Conservation (phyloP, 1,140 invertebrate species). For the Melanaphis sacchari region DNA sequence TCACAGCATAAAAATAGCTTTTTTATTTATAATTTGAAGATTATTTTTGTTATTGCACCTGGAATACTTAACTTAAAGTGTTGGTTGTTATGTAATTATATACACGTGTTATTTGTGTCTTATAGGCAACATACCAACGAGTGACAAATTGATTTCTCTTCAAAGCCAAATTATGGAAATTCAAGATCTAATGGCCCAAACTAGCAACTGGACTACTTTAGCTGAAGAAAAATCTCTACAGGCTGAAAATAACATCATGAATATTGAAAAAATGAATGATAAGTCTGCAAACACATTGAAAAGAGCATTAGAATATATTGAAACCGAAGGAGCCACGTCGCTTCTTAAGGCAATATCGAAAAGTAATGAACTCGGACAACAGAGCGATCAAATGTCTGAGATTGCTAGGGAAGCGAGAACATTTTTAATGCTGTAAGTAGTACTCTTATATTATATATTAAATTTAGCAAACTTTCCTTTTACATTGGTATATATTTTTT, state of each 20-base stretch:
- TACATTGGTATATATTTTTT: neutral
- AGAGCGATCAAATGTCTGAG: slow-evolving; percentile 88
- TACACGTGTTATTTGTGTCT: neutral
- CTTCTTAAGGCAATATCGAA: slow-evolving; percentile 80
- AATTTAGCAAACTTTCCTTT: neutral
- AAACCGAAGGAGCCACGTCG: slow-evolving; percentile 80
- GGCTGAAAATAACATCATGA: slow-evolving; percentile 74
- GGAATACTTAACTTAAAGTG: neutral
- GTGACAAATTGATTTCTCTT: slow-evolving; percentile 32
- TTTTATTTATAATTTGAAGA: too few species aligned
- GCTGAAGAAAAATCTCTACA: slow-evolving; percentile 70
- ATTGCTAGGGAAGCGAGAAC: slow-evolving; percentile 86
- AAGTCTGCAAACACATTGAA: slow-evolving; percentile 63
- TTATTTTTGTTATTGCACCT: too few species aligned
- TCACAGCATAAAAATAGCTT: too few species aligned
- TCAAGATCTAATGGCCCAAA: slow-evolving; percentile 70
- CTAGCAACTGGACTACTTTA: slow-evolving; percentile 69
- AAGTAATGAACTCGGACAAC: slow-evolving; percentile 86
- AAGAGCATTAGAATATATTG: slow-evolving; percentile 77
- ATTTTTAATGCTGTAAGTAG: slow-evolving; percentile 75
- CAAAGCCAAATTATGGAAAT: slow-evolving; percentile 73
- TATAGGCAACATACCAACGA: slow-evolving; percentile 22
- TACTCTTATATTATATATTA: neutral
- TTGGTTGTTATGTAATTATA: neutral
- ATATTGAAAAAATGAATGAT: slow-evolving; percentile 72